These are phyloP conservation scores for Bubo bubo DNA, from an alignment of 2,113 vertebrate genomes.

Conservation along the genomic window DNA sequence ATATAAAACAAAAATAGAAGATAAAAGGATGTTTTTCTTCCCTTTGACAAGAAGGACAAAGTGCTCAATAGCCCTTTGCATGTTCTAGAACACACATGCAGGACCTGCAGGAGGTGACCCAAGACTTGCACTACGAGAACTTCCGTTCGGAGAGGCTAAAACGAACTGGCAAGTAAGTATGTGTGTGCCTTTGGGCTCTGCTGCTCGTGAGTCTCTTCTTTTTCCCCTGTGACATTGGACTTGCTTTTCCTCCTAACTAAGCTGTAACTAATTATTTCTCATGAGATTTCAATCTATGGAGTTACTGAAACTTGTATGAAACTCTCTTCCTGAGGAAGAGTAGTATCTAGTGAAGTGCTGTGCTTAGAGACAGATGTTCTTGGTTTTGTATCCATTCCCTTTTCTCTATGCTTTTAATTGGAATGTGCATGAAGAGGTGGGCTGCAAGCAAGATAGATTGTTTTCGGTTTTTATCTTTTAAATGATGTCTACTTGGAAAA, in stretches of 20 bases:
- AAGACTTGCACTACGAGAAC: constrained; percentile 90
- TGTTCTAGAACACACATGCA: constrained; percentile 86
- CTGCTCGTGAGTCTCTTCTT: background rate
- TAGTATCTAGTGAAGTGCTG: accelerated
- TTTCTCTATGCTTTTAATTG: background rate
- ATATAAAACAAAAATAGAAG: background rate
- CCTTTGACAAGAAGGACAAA: background rate
- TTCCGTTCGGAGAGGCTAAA: constrained; percentile 92
- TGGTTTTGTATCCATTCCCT: background rate
- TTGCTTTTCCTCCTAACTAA: background rate
- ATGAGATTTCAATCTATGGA: background rate
- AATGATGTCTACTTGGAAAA: background rate
- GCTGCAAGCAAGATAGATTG: background rate
- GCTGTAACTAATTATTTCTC: background rate
- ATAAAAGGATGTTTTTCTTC: background rate
- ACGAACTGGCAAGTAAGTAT: constrained; percentile 81
- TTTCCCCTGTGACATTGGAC: background rate
- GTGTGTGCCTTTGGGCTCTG: background rate
- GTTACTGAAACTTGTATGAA: background rate
- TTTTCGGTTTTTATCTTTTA: background rate
- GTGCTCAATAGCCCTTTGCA: background rate
- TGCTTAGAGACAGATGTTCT: background rate
- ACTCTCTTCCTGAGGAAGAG: background rate
- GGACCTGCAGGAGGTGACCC: constrained; percentile 89
- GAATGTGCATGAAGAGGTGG: background rate